These are phyloP conservation scores for Capitulum mitella DNA, from an alignment of 2,888 invertebrate species.

Conservation along the genomic window DNA sequence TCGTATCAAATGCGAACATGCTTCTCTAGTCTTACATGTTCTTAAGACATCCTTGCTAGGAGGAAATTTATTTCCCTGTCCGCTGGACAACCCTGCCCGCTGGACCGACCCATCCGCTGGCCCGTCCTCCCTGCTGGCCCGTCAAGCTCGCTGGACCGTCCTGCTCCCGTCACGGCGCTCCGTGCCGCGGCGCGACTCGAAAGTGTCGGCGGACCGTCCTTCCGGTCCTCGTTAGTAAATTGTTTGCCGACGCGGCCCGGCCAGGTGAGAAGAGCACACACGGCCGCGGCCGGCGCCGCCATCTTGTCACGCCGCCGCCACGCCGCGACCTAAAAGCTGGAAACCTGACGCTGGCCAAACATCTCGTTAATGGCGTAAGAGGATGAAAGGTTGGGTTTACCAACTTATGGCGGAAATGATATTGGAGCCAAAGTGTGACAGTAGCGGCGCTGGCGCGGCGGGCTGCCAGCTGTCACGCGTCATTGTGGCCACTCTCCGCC, in stretches of 20 bases:
- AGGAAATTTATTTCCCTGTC: too few species aligned
- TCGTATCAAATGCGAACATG: too few species aligned
- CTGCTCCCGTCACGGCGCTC: too few species aligned
- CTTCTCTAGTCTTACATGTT: too few species aligned
- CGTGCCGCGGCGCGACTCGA: neutral
- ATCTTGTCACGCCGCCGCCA: neutral
- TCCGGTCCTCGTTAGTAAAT: constrained; percentile 5
- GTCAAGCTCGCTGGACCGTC: too few species aligned
- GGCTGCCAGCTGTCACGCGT: too few species aligned
- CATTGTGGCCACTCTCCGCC: too few species aligned
- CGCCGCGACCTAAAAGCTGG: constrained; percentile 4
- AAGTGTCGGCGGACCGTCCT: neutral
- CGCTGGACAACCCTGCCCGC: too few species aligned
- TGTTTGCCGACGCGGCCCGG: neutral
- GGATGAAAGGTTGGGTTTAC: constrained; percentile 23
- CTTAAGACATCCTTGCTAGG: too few species aligned
- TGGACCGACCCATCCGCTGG: too few species aligned
- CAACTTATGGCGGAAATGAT: constrained; percentile 5
- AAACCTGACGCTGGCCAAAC: neutral
- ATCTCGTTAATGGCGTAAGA: constrained; percentile 15
- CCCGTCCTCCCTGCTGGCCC: too few species aligned
- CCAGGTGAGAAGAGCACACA: constrained; percentile 18
- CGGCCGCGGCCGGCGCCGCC: neutral
- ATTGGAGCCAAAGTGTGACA: neutral
- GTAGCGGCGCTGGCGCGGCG: neutral